Conservation (phyloP, 35 echinoderm and acorn worm genomes). For the Ophioderma brevispina region DNA sequence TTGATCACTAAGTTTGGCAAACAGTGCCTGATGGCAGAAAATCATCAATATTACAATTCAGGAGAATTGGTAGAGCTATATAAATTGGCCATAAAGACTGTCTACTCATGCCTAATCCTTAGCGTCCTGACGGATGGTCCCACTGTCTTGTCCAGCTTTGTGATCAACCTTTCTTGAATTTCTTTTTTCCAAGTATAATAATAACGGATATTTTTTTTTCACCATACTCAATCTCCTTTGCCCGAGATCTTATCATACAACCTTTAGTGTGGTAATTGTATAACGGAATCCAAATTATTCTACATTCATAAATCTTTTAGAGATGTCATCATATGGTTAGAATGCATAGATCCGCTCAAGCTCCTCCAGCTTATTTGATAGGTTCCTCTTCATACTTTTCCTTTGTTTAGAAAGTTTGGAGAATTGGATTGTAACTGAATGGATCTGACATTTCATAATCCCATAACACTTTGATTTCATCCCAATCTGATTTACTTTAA, state of each 20-base stretch:
- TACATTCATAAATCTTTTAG: background rate
- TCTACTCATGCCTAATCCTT: background rate
- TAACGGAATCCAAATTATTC: background rate
- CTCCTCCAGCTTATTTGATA: background rate
- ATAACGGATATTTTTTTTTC: background rate
- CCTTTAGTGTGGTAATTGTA: background rate
- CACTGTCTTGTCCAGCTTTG: constrained; percentile 16
- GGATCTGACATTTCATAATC: too few species aligned
- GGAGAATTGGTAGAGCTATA: background rate
- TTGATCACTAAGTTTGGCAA: background rate
- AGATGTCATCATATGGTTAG: background rate
- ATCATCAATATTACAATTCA: background rate
- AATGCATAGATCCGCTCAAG: background rate
- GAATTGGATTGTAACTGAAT: too few species aligned
- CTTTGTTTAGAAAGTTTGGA: too few species aligned
- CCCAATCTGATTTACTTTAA: too few species aligned
- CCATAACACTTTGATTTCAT: too few species aligned
- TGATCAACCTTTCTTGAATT: constrained; percentile 38
- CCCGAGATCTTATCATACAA: background rate
- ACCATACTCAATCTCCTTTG: background rate
- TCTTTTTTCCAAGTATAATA: constrained; percentile 36
- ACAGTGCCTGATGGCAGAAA: background rate
- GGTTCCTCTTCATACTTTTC: too few species aligned
- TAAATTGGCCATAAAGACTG: background rate
- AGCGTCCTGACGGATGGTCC: background rate